Percentiles rank a stretch among this genome's conserved stretches.
Evolutionary conservation across 2,113 vertebrate genomes (phyloP).

Genomic region (Tetrao urogallus): DNA sequence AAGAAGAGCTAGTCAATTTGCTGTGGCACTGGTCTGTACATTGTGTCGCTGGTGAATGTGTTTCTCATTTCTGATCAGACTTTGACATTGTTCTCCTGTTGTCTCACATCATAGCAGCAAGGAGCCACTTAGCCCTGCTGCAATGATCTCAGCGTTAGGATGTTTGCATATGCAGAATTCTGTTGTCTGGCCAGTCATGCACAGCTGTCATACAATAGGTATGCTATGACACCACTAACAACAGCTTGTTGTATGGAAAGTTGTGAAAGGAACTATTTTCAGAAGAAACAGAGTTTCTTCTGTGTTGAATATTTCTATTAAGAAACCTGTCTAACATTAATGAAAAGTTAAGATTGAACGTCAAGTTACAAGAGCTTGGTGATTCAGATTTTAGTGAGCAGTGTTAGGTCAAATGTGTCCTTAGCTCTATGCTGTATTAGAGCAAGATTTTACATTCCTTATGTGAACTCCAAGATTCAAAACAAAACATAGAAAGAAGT

Average conservation of each 20-base stretch:
- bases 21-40: not conserved
- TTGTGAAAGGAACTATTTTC: not conserved
- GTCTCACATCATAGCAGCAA: not conserved
- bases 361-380: not conserved
- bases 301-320: not conserved
- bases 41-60: not conserved
- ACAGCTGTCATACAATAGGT: not conserved
- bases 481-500: not conserved
- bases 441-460: not conserved
- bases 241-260: not conserved
- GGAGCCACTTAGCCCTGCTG: not conserved
- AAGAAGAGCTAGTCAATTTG: not conserved
- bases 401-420: not conserved
- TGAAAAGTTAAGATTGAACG: not conserved
- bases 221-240: not conserved
- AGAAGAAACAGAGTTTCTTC: not conserved
- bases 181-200: not conserved
- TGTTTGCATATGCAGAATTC: not conserved
- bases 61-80: conserved; percentile 19
- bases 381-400: not conserved
- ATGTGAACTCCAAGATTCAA: not conserved
- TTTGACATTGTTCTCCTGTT: not conserved
- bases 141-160: not conserved
- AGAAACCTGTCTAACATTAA: not conserved
- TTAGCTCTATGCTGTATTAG: not conserved